Evolutionary conservation across 2,888 invertebrate species (phyloP).

Genomic region (Drosophila infuscata): DNA sequence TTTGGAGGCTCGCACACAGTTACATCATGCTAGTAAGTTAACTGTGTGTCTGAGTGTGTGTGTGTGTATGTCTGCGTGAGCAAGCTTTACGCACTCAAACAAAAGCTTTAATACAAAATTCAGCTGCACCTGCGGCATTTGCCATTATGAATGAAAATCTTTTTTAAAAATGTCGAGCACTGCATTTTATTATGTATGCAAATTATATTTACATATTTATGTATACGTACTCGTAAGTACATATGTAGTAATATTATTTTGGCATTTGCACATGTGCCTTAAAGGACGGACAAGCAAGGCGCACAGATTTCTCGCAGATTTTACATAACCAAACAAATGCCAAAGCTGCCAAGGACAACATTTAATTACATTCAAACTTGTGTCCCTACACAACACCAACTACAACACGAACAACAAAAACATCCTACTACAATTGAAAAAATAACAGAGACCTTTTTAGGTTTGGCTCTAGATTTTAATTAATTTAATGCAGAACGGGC

Average conservation of each 20-base stretch:
- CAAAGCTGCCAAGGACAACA: slow-evolving; percentile 7
- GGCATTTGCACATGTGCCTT: slow-evolving; percentile 1
- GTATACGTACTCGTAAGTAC: background rate
- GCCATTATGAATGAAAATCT: slow-evolving; percentile 55
- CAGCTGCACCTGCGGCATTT: slow-evolving; percentile 20
- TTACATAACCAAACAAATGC: slow-evolving; percentile 5
- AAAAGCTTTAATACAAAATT: slow-evolving; percentile 53
- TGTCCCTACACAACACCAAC: slow-evolving; percentile 2
- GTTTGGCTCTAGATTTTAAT: slow-evolving; percentile 49
- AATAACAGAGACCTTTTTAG: background rate
- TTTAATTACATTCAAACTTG: slow-evolving; percentile 33
- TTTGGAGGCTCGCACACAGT: slow-evolving; percentile 34
- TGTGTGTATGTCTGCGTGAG: slow-evolving; percentile 14
- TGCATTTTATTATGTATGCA: slow-evolving; percentile 4
- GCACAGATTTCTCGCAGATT: slow-evolving; percentile 1
- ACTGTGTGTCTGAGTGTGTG: background rate
- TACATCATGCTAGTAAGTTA: background rate
- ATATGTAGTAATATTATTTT: background rate
- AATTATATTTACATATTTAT: slow-evolving; percentile 1
- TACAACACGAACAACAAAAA: background rate
- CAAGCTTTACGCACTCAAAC: slow-evolving; percentile 43
- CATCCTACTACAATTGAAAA: background rate
- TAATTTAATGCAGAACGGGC: slow-evolving; percentile 57
- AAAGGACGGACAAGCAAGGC: slow-evolving; percentile 5
- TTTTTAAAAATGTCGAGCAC: slow-evolving; percentile 20